Conservation (phyloP, 2,797 vertebrate genomes). For the Myiothlypis coronata region DNA sequence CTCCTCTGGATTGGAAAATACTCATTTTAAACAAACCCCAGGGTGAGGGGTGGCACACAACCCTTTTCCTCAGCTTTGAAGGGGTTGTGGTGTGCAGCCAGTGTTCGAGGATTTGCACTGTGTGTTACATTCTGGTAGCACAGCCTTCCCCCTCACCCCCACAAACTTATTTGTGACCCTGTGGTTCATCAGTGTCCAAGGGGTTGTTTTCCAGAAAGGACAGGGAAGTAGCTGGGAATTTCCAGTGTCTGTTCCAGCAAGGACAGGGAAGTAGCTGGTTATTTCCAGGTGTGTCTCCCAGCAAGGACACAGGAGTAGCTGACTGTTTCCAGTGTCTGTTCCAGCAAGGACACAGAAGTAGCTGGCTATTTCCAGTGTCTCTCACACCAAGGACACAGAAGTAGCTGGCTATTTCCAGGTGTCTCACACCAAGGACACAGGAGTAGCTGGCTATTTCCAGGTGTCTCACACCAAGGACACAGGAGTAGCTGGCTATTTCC, state of each 20-base stretch:
- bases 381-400: neutral
- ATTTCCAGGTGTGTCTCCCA: neutral
- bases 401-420: neutral
- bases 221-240: neutral
- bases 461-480: neutral
- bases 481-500: too few species aligned
- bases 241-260: neutral
- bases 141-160: rapidly evolving
- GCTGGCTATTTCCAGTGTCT: neutral
- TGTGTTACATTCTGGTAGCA: neutral
- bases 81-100: neutral
- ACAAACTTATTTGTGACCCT: neutral
- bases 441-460: neutral
- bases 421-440: neutral
- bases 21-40: neutral
- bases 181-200: neutral
- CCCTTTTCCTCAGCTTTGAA: neutral
- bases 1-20: neutral
- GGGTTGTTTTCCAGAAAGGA: neutral
- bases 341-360: neutral
- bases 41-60: neutral
- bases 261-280: neutral
- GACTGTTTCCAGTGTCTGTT: neutral
- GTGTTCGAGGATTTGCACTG: rapidly evolving
- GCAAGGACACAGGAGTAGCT: too few species aligned